A percentile compares a stretch with the other conserved stretches of the same genome.
Evolutionary conservation across 2,888 invertebrate genomes (phyloP).

Genomic region (Drosophila neutralis): DNA sequence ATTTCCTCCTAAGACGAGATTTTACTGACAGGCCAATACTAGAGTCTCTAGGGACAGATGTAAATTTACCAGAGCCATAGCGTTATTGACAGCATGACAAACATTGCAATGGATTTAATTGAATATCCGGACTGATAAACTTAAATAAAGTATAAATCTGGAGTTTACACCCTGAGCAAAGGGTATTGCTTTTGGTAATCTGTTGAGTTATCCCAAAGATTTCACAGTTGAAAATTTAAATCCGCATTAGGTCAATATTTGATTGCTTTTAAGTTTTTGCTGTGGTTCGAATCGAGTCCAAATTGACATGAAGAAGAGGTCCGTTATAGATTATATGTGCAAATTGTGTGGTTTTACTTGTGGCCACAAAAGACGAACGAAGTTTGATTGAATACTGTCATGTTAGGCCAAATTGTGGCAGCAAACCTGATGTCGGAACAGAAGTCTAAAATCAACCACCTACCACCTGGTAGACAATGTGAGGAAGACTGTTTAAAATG

Average conservation of each 20-base stretch:
- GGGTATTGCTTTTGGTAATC: not conserved
- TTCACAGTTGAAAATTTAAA: not conserved
- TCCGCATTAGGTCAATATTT: not conserved
- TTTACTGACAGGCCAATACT: no score
- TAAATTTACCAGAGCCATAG: no score
- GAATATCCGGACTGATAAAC: not conserved
- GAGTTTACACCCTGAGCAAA: no score
- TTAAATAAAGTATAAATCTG: not conserved
- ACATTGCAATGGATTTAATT: not conserved
- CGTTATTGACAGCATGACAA: not conserved
- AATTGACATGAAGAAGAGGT: not conserved
- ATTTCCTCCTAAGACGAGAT: not conserved
- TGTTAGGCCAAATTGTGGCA: constrained; percentile 10
- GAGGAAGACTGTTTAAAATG: constrained; percentile 17
- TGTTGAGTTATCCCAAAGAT: not conserved
- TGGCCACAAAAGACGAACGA: constrained; percentile 13
- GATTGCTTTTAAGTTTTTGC: not conserved
- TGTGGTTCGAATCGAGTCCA: constrained; percentile 2
- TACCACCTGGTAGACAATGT: constrained; percentile 5
- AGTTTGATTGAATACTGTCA: constrained; percentile 32
- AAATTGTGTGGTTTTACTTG: not conserved
- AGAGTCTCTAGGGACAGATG: no score
- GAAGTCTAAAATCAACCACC: not conserved
- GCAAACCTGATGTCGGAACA: not conserved
- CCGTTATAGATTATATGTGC: not conserved